phyloP scores from a whole-genome alignment of 2,888 invertebrate species.

The Ommatoiulus sabulosus region DNA sequence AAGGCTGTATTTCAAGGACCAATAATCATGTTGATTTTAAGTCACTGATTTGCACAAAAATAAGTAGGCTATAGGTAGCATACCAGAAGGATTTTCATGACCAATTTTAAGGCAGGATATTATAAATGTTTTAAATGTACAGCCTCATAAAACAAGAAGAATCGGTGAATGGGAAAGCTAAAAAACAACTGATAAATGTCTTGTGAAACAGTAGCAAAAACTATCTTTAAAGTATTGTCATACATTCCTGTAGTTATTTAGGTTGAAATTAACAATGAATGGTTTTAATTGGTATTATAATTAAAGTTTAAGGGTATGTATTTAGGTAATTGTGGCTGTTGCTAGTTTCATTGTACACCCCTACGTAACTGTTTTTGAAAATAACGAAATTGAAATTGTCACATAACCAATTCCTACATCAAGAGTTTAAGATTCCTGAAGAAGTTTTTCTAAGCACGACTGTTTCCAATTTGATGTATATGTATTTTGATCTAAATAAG shows the following conservation, averaged over 20 bases:
- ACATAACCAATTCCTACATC: too few species aligned
- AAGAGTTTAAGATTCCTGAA: too few species aligned
- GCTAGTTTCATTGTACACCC: background rate
- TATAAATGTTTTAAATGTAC: too few species aligned
- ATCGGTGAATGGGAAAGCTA: background rate
- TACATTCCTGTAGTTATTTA: conserved; percentile 1
- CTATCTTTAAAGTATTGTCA: background rate
- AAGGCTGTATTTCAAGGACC: background rate
- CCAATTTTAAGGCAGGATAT: background rate
- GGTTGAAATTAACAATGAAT: background rate
- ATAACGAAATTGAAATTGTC: too few species aligned
- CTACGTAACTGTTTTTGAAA: background rate
- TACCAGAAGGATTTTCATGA: background rate
- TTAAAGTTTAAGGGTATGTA: background rate
- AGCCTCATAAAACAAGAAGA: background rate
- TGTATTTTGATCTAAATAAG: background rate
- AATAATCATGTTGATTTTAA: background rate
- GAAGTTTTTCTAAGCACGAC: too few species aligned
- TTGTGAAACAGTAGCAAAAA: background rate
- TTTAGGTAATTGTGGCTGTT: background rate
- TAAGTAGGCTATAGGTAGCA: background rate
- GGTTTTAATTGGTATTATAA: background rate
- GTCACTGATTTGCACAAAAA: background rate
- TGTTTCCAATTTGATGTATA: background rate
- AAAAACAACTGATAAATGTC: background rate